A percentile compares a stretch with the other conserved stretches of the same genome.
phyloP scores from a whole-genome alignment of 2,113 vertebrate genomes.

The Triplophysa tibetana region DNA sequence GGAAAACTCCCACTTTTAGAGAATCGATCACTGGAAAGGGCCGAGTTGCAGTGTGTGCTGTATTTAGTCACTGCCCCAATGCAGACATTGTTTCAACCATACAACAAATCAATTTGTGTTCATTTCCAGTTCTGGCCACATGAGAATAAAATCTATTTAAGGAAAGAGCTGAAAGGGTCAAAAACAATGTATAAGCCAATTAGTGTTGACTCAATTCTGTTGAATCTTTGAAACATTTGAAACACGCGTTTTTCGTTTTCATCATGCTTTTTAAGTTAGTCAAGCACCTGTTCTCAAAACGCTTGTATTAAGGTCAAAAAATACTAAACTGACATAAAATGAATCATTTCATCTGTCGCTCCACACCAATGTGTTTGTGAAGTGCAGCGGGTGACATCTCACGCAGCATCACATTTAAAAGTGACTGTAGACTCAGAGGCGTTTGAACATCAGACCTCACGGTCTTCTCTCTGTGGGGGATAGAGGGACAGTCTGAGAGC shows the following conservation, averaged over 20 bases:
- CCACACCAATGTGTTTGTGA: background rate
- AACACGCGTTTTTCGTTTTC: background rate
- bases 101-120: conserved; percentile 26
- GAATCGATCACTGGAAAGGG: conserved; percentile 43
- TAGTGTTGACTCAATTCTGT: background rate
- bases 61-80: conserved; percentile 15
- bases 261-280: background rate
- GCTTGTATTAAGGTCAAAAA: background rate
- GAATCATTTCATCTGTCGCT: background rate
- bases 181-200: background rate
- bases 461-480: conserved; percentile 26
- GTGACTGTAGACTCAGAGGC: conserved; percentile 29
- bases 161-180: conserved; percentile 8
- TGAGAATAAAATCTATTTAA: background rate
- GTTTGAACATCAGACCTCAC: conserved; percentile 54
- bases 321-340: background rate
- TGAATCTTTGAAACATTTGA: background rate
- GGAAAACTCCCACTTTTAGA: conserved; percentile 17
- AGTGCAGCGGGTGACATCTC: background rate
- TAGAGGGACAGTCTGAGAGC: conserved; percentile 31
- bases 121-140: conserved; percentile 16
- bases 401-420: conserved; percentile 16
- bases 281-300: background rate
- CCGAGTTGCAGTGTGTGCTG: conserved; percentile 21
- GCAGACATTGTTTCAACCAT: conserved; percentile 22